These are phyloP conservation scores for Sycophila texana DNA, from an alignment of 2,888 invertebrate species.

Conservation along the genomic window DNA sequence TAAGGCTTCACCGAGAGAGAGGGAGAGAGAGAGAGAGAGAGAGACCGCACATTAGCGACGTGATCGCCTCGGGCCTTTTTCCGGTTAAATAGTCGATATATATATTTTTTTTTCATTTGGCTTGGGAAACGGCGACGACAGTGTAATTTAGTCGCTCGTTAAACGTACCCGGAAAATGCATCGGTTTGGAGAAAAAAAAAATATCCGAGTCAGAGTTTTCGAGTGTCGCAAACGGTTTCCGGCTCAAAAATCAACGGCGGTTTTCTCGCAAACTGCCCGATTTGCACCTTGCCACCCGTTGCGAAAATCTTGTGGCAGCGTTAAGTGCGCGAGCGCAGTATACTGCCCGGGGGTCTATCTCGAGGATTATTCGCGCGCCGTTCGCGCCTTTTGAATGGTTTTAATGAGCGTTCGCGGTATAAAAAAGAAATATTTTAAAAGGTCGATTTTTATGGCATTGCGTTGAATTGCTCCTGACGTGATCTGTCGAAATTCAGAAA, in stretches of 20 bases:
- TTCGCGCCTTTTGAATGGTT: no score
- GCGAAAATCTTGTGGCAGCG: background rate
- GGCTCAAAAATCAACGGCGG: background rate
- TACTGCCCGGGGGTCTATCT: no score
- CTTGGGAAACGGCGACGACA: background rate
- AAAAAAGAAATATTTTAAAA: no score
- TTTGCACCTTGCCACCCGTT: background rate
- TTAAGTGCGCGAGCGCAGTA: background rate
- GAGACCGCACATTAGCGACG: background rate
- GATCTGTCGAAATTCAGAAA: background rate
- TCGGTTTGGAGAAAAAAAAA: background rate
- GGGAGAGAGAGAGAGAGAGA: background rate
- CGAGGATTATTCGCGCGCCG: no score
- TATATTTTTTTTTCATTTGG: background rate
- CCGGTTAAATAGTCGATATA: background rate
- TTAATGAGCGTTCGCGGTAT: no score
- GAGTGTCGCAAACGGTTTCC: slow-evolving; percentile 1
- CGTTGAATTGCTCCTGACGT: background rate
- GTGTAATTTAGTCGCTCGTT: background rate
- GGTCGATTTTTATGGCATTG: background rate
- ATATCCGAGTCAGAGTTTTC: background rate
- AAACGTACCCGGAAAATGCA: slow-evolving; percentile 12
- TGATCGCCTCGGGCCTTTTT: background rate
- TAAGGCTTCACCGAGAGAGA: background rate
- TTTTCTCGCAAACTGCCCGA: background rate